phyloP scores from a whole-genome alignment of 2,888 invertebrate genomes.

The Drosophila greeni region DNA sequence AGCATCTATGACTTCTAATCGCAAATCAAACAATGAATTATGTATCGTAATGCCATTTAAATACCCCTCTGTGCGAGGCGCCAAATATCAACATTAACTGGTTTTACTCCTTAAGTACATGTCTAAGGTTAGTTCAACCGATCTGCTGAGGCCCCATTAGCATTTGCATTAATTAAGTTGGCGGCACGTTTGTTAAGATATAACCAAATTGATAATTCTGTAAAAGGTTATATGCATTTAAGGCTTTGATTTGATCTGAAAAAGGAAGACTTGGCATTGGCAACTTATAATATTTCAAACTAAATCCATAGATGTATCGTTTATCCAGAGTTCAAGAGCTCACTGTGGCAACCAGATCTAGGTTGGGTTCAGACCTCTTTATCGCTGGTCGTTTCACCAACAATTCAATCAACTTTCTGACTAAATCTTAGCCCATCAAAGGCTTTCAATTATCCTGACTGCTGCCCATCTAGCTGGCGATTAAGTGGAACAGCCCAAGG shows the following conservation, averaged over 20 bases:
- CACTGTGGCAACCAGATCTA: conserved; percentile 1
- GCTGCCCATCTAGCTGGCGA: conserved; percentile 27
- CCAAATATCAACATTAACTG: conserved; percentile 29
- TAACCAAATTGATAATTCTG: conserved; percentile 10
- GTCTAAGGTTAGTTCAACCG: conserved; percentile 26
- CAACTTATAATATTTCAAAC: neutral
- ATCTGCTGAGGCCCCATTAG: conserved; percentile 2
- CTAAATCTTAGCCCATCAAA: conserved; percentile 21
- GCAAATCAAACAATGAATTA: conserved; percentile 59
- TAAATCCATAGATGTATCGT: neutral
- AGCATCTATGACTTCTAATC: conserved; percentile 47
- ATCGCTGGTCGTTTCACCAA: conserved; percentile 1
- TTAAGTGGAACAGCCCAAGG: conserved; percentile 38
- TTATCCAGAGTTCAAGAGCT: neutral
- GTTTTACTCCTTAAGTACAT: conserved; percentile 24
- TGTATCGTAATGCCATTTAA: conserved; percentile 48
- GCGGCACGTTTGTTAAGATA: conserved; percentile 31
- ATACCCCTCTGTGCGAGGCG: conserved; percentile 13
- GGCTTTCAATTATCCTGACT: conserved; percentile 26
- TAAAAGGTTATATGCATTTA: conserved; percentile 11
- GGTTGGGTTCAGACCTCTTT: conserved; percentile 1
- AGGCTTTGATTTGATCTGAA: neutral
- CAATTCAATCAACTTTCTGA: conserved; percentile 36
- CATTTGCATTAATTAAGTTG: conserved; percentile 54
- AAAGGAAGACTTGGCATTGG: neutral